phyloP scores from a whole-genome alignment of 2,113 vertebrate species.

The Pan troglodytes region NHGRI_mPanTro3-v2.1_pri NC_072415.2:35017501-35018000 shows the following conservation, averaged over 20 bases:
- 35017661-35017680: neutral
- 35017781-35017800: neutral
- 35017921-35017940: neutral
- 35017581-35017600: slow-evolving; percentile 52
- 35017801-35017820: neutral
- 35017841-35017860: neutral
- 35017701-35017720: neutral
- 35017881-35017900: neutral
- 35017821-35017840: neutral
- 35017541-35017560: slow-evolving; percentile 70
- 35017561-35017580: slow-evolving; percentile 62
- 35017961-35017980: neutral
- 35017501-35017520: slow-evolving; percentile 82
- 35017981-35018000: neutral
- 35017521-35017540: slow-evolving; percentile 78
- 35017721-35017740: neutral
- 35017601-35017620: slow-evolving; percentile 29
- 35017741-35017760: neutral
- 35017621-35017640: neutral
- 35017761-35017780: neutral
- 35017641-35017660: neutral
- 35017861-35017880: neutral
- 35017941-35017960: neutral
- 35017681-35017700: neutral
- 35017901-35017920: neutral